Evolutionary conservation across 2,888 invertebrate genomes (phyloP).

Genomic region (Cenopis cana): DNA sequence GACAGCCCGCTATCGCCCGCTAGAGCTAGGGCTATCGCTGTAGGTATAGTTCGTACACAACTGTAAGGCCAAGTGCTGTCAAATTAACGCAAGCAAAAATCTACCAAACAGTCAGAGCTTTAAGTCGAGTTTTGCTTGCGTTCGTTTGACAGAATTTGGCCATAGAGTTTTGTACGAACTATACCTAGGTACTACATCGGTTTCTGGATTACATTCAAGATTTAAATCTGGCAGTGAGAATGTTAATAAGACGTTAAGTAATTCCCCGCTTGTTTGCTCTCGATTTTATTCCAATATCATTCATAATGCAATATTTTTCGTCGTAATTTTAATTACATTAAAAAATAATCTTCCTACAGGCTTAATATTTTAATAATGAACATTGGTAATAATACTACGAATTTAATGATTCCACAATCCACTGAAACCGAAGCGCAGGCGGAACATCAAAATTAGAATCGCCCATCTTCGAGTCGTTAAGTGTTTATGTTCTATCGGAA

Average conservation of each 20-base stretch:
- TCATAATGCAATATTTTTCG: not conserved
- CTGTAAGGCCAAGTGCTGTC: too few relatives aligned
- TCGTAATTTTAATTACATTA: slow-evolving; percentile 13
- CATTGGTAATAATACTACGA: not conserved
- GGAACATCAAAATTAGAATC: slow-evolving; percentile 33
- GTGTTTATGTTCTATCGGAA: slow-evolving; percentile 13
- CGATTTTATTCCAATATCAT: not conserved
- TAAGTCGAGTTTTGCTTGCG: too few relatives aligned
- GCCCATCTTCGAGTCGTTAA: slow-evolving; percentile 16
- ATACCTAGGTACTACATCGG: too few relatives aligned
- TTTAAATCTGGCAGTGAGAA: too few relatives aligned
- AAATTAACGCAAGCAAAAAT: too few relatives aligned
- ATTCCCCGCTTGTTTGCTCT: slow-evolving; percentile 8
- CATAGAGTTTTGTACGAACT: too few relatives aligned
- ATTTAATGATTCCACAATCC: slow-evolving; percentile 19
- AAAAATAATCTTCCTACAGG: not conserved
- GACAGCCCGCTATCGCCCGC: too few relatives aligned
- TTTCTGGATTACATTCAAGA: too few relatives aligned
- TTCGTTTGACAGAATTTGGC: too few relatives aligned
- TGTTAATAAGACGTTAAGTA: not conserved
- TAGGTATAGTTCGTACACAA: too few relatives aligned
- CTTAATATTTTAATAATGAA: slow-evolving; percentile 3
- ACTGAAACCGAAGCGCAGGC: slow-evolving; percentile 16
- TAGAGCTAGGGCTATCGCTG: too few relatives aligned
- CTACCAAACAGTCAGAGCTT: too few relatives aligned